These are phyloP conservation scores for Gastrophryne carolinensis DNA, from an alignment of 2,797 vertebrate genomes.

Conservation along the genomic window DNA sequence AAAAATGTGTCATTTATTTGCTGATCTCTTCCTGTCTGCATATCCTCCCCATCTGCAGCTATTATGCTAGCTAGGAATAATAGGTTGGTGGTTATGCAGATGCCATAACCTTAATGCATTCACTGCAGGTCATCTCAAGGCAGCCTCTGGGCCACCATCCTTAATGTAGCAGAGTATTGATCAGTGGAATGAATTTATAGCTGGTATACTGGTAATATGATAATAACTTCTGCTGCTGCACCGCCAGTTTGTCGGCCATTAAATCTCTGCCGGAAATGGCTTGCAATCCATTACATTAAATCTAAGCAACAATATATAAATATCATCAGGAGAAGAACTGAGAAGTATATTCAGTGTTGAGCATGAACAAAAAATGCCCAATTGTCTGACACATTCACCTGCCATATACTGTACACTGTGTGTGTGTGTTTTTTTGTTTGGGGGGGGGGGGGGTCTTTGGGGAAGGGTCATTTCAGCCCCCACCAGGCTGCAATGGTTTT, in stretches of 20 bases:
- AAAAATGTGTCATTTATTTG: no score
- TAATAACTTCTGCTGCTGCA: not conserved
- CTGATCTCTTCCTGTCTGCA: no score
- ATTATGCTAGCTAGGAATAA: not conserved
- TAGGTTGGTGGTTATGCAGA: not conserved
- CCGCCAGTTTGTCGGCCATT: not conserved
- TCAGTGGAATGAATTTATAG: not conserved
- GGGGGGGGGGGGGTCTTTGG: no score
- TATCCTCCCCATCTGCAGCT: not conserved
- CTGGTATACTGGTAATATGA: not conserved
- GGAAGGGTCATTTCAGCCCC: no score
- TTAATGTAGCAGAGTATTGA: not conserved
- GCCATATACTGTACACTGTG: not conserved
- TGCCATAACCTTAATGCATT: not conserved
- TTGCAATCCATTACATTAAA: no score
- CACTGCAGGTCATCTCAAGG: not conserved
- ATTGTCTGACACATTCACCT: no score
- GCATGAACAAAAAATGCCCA: no score
- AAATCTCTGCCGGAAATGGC: not conserved
- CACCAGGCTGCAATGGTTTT: no score
- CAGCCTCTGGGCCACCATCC: not conserved
- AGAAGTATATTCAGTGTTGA: no score
- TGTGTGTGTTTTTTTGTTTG: no score
- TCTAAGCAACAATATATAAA: no score
- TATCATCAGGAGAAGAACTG: no score